Evolutionary conservation across 1,140 invertebrate genomes (phyloP), one percentile per base, ranked within the genome.

Genomic region (Pygmarrhopalites habei): DNA sequence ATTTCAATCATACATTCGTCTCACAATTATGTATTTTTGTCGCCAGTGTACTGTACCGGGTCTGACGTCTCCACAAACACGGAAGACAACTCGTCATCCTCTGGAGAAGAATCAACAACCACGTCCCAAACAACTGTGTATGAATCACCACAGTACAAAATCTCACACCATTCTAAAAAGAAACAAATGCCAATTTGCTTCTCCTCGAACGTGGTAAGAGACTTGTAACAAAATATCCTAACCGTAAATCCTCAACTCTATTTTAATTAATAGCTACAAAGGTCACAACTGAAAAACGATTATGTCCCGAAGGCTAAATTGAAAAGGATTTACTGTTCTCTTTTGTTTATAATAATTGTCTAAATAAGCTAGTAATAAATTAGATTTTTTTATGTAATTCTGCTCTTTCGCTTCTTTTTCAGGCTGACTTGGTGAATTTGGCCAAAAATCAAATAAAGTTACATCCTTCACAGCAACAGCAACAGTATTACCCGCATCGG

Each of bases 1-100:
- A n/a, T n/a, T n/a, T n/a, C n/a, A n/a, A n/a, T n/a, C n/a, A n/a
- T n/a, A n/a, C n/a, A n/a, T n/a, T n/a, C n/a, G n/a, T n/a, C n/a
- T n/a, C n/a, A n/a, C n/a, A n/a, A n/a, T n/a, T n/a, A n/a, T n/a
- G n/a, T n/a, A n/a, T n/a, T n/a, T n/a, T n/a, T n/a, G n/a, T n/a
- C n/a, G n/a, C n/a, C n/a, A n/a, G n/a, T 87, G 3, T 87, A 87
- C 67, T 87, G 86, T 71, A 87, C 85, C 0, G 85, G 83, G 1
- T 84, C 85, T 1, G 85, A 86, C 65, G 77, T 66, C 7, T 72
- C 72, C 26, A 74, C 78, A n/a, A 68, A 58, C 23, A 72, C 71
- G 1, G 77, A 78, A 30, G 61, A 65, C 44, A 70, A 71, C 3
- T 64, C 74, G 32, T 76, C 74, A 47, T 76, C 75, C 0, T 52